These are phyloP conservation scores for Acleris laterana DNA, from an alignment of 2,888 invertebrate species.

Conservation along the genomic window DNA sequence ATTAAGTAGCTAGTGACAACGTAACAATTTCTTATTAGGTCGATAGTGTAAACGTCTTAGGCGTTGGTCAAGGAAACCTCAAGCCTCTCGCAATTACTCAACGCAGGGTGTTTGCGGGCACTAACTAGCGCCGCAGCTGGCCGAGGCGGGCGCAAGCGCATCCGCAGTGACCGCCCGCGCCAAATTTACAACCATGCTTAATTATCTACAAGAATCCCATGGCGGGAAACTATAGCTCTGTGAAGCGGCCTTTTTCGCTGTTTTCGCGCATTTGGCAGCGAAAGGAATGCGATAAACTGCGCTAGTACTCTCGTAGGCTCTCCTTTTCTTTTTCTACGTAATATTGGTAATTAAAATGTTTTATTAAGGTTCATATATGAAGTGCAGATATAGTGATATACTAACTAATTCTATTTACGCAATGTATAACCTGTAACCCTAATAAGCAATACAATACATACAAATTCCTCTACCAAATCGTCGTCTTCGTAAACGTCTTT, in stretches of 20 bases:
- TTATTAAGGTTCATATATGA: too few relatives aligned
- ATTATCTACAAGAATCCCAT: constrained; percentile 42
- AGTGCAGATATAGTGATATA: too few relatives aligned
- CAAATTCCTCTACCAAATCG: too few relatives aligned
- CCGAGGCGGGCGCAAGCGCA: constrained; percentile 23
- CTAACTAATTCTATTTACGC: too few relatives aligned
- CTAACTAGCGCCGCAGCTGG: constrained; percentile 36
- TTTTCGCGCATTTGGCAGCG: constrained; percentile 1
- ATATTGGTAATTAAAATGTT: too few relatives aligned
- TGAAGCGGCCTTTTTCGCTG: background rate
- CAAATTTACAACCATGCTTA: constrained; percentile 42
- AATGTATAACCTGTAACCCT: too few relatives aligned
- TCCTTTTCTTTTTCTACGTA: too few relatives aligned
- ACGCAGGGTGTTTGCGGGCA: constrained; percentile 35
- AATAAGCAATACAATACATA: too few relatives aligned
- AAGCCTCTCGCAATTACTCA: constrained; percentile 18
- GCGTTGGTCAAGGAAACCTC: constrained; percentile 7
- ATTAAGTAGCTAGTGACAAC: too few relatives aligned
- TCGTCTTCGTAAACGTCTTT: too few relatives aligned
- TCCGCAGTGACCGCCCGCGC: constrained; percentile 38
- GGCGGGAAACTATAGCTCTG: constrained; percentile 1
- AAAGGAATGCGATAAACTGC: constrained; percentile 1
- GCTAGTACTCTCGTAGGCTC: background rate
- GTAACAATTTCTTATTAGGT: background rate
- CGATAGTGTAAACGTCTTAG: background rate